Evolutionary conservation across 2,797 vertebrate genomes (phyloP).

Genomic region (Xyrichtys novacula): DNA sequence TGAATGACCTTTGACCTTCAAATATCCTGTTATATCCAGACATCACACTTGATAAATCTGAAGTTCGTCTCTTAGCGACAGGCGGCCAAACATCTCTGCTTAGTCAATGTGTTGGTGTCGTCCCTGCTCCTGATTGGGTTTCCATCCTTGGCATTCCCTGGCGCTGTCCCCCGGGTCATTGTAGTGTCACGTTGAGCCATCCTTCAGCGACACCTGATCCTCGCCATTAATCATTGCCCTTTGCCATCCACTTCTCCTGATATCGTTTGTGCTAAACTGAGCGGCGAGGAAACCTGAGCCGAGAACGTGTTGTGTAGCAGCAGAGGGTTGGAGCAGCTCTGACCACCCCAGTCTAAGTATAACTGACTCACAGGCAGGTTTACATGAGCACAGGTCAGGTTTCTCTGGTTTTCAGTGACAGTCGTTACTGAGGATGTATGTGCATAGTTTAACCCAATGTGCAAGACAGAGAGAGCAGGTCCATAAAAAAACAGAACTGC

Average conservation of each 20-base stretch:
- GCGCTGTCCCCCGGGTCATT: constrained; percentile 38
- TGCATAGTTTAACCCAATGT: too few relatives aligned
- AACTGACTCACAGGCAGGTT: constrained; percentile 47
- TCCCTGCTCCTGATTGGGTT: constrained; percentile 45
- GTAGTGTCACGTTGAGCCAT: constrained; percentile 44
- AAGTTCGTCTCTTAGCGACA: neutral
- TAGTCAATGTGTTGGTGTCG: constrained; percentile 59
- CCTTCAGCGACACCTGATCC: constrained; percentile 66
- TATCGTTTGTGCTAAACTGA: constrained; percentile 44
- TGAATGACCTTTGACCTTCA: neutral
- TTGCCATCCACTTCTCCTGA: constrained; percentile 37
- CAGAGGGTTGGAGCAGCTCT: constrained; percentile 15
- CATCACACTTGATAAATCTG: too few relatives aligned
- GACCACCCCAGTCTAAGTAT: constrained; percentile 57
- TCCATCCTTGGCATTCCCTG: constrained; percentile 26
- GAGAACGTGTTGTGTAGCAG: constrained; percentile 10
- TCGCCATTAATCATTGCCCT: constrained; percentile 52
- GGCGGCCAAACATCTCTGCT: constrained; percentile 51
- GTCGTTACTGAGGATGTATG: constrained; percentile 19
- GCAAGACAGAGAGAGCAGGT: too few relatives aligned
- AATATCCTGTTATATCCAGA: too few relatives aligned
- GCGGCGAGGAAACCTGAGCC: constrained; percentile 40
- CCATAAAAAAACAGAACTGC: too few relatives aligned
- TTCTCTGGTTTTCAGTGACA: constrained; percentile 43
- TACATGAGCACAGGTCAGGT: constrained; percentile 36